Base-by-base conservation (phyloP, 2,113 vertebrate species). In the Charadrius vociferus region DNA sequence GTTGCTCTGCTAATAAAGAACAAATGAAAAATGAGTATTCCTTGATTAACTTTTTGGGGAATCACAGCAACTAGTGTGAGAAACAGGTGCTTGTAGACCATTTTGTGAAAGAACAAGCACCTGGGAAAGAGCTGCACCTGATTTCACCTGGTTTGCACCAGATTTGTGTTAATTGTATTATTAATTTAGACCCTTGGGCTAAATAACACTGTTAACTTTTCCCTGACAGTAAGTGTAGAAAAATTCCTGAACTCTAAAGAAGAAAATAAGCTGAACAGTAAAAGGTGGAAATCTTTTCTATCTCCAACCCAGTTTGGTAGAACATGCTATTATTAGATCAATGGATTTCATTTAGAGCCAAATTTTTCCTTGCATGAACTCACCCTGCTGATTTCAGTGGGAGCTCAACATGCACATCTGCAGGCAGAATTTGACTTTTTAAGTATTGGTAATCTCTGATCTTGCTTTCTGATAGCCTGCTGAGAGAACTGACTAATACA, bases 371-470 rank as follows among this genome's bases (percentile, higher is more conserved):
- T 82, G 10, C 52, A 56, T 58, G 49, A 86, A 75, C 65, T 95
- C 56, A 63, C 23, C 74, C 89, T 92, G 81, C 89, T 89, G 85
- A 82, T 95, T 96, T 97, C 70, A 92, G 32, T 89, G 70, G 56
- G 93, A 96, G 36, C 71, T 81, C 87, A 83, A 52, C 78, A 83
- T 68, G 67, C 62, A 89, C 77, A 70, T 93, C 75, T 80, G 45
- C 74, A 65, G 86, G 63, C 55, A 94, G 73, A 97, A 88, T 97
- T 89, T 93, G 86, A 59, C 79, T 91, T 94, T 96, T 97, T 91
- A 74, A 93, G 71, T 92, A 81, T 77, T 87, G 53, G 59, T 94
- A 93, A 92, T 97, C 86, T 96, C 81, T 97, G 92, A 93, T 96
- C 53, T 95, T 81, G 47, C 61, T 83, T 95, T 86, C 91, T 94